Evolutionary conservation across 2,113 vertebrate genomes (phyloP).

Genomic region (Merops nubicus): DNA sequence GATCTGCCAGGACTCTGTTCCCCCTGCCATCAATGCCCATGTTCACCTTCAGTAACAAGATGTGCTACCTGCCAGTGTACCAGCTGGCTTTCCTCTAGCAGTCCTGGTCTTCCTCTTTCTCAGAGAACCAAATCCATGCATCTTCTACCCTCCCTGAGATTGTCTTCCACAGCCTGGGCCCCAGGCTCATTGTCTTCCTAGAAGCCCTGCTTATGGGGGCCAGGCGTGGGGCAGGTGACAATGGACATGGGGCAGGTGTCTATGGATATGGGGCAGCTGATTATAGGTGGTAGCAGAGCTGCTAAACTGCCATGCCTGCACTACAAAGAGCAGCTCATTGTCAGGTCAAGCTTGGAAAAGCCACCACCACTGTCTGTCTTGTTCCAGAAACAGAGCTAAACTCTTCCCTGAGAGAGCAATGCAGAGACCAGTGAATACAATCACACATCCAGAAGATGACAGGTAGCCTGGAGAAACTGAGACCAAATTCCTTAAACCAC

Average conservation of each 20-base stretch:
- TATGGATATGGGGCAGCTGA: not conserved
- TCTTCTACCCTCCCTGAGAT: not conserved
- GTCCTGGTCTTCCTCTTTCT: not conserved
- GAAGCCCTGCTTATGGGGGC: not conserved
- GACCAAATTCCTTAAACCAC: not conserved
- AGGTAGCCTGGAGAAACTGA: not conserved
- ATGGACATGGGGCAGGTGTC: no score
- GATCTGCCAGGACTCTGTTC: not conserved
- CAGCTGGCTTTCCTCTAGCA: not conserved
- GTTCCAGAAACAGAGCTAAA: not conserved
- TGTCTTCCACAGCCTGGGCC: not conserved
- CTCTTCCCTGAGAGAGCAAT: not conserved
- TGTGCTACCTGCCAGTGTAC: not conserved
- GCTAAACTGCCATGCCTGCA: not conserved
- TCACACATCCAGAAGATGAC: not conserved
- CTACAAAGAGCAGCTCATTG: not conserved
- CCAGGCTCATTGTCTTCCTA: not conserved
- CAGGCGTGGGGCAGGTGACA: not conserved
- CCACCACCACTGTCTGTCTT: not conserved
- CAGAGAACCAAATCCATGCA: not conserved
- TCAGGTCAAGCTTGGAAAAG: not conserved
- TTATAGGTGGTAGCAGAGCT: not conserved
- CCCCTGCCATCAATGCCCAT: not conserved
- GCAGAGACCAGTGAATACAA: accelerated
- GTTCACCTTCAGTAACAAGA: not conserved